These are phyloP conservation scores for Phaethornis superciliosus DNA, from an alignment of 2,113 vertebrate species.

Conservation along the genomic window DNA sequence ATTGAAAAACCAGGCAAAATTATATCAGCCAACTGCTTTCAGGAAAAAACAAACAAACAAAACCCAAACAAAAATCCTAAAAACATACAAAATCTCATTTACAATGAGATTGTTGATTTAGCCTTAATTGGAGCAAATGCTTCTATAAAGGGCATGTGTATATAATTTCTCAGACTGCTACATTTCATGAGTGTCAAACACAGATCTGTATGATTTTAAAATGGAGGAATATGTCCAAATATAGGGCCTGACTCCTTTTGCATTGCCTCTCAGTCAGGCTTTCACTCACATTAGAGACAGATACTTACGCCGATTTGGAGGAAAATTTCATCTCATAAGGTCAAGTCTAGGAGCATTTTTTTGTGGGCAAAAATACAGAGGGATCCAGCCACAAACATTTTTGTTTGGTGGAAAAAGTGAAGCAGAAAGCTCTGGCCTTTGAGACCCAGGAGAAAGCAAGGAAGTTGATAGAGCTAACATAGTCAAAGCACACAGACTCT, in stretches of 20 bases:
- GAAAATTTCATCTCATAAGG: background rate
- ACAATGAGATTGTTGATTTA: background rate
- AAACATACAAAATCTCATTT: background rate
- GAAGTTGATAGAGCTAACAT: background rate
- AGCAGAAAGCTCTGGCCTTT: constrained; percentile 20
- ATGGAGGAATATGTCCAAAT: background rate
- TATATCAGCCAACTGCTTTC: background rate
- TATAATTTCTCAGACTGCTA: background rate
- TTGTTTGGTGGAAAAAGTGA: background rate
- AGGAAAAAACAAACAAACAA: background rate
- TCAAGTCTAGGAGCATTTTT: background rate
- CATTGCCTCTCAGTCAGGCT: background rate
- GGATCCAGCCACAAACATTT: background rate
- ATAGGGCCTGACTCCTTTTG: background rate
- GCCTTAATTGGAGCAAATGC: background rate
- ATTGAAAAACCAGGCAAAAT: constrained; percentile 19
- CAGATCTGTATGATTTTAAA: background rate
- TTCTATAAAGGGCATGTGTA: background rate
- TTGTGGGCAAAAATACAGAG: background rate
- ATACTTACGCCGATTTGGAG: background rate
- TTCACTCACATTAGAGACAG: background rate
- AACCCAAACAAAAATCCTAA: background rate
- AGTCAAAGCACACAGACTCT: constrained; percentile 5
- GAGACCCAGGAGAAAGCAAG: background rate
- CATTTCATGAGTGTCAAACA: background rate